Evolutionary conservation across 2,797 vertebrate genomes (phyloP).

Genomic region (Zonotrichia albicollis): DNA sequence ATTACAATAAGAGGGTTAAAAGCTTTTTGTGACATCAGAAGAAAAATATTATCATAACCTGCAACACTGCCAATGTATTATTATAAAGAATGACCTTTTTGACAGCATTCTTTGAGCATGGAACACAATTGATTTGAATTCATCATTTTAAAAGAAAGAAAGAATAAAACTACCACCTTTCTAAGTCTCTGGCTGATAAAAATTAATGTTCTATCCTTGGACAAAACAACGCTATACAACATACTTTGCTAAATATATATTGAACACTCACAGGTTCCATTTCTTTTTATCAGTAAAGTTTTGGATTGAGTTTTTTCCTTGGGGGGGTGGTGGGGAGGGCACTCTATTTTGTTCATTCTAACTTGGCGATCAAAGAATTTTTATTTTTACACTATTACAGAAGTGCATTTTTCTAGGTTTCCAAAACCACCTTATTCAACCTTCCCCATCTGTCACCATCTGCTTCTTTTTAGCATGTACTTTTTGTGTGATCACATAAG

Average conservation of each 20-base stretch:
- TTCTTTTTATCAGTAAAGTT: slow-evolving; percentile 48
- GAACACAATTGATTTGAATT: neutral
- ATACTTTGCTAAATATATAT: slow-evolving; percentile 13
- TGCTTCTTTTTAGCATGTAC: slow-evolving; percentile 98
- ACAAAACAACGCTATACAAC: neutral
- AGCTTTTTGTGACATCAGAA: neutral
- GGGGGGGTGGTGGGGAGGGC: neutral
- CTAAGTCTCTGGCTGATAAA: neutral
- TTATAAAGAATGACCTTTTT: neutral
- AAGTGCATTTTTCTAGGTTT: slow-evolving; percentile 97
- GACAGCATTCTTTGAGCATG: neutral
- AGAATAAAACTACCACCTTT: neutral
- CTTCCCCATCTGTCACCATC: slow-evolving; percentile 99
- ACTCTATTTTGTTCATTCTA: slow-evolving; percentile 78
- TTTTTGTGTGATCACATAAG: slow-evolving; percentile 98
- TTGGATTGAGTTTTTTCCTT: neutral
- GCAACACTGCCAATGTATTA: neutral
- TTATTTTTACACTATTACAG: slow-evolving; percentile 98
- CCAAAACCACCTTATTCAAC: slow-evolving; percentile 99
- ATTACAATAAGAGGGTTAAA: neutral
- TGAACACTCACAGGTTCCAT: neutral
- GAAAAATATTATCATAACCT: neutral
- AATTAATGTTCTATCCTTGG: neutral
- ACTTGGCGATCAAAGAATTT: slow-evolving; percentile 90
- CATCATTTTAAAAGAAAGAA: neutral